Percentiles rank a stretch among this genome's conserved stretches.
These are phyloP conservation scores for Ciconia stormi DNA, from an alignment of 2,113 vertebrate genomes.

Conservation along the genomic window DNA sequence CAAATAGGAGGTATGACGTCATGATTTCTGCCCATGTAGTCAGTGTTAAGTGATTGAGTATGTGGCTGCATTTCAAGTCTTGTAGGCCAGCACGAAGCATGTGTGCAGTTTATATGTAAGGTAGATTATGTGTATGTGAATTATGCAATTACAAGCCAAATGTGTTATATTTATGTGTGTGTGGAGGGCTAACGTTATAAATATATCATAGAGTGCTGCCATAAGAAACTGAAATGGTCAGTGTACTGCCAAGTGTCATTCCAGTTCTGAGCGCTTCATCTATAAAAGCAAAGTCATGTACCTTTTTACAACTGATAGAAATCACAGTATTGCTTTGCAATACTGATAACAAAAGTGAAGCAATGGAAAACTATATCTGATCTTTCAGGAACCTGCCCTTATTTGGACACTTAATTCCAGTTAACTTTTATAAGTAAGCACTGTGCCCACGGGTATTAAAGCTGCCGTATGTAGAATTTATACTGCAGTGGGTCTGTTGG, in stretches of 20 bases:
- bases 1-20: not conserved
- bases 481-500: not conserved
- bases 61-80: not conserved
- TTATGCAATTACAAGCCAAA: not conserved
- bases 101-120: not conserved
- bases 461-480: not conserved
- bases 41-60: not conserved
- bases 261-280: not conserved
- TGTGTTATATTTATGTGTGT: not conserved
- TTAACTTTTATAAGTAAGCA: not conserved
- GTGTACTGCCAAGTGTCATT: not conserved
- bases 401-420: not conserved
- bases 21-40: not conserved
- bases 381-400: not conserved
- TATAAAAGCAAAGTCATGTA: not conserved
- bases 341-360: not conserved
- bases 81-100: not conserved
- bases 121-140: not conserved
- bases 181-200: not conserved
- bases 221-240: not conserved
- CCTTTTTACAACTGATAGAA: not conserved
- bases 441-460: not conserved
- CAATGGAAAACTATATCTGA: not conserved
- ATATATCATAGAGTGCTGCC: not conserved
- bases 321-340: not conserved